Percentiles rank a stretch among this genome's conserved stretches.
Conservation (phyloP, 2,113 vertebrate species). For the Hippotragus niger region DNA sequence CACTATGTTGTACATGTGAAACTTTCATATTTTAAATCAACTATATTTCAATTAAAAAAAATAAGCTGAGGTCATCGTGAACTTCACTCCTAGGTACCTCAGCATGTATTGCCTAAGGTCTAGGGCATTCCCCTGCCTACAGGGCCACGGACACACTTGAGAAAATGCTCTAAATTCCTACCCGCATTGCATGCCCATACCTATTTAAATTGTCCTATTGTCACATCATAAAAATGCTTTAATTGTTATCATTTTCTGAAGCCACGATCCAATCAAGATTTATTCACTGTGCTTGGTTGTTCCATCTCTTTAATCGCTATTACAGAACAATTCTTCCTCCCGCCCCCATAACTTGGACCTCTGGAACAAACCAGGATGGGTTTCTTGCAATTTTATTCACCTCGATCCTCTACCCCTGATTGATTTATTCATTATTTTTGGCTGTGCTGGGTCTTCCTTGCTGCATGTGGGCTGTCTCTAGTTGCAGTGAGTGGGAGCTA, state of each 20-base stretch:
- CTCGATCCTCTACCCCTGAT: no score
- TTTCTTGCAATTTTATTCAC: neutral
- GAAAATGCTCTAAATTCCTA: no score
- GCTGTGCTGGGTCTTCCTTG: neutral
- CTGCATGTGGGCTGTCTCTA: neutral
- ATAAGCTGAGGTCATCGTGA: neutral
- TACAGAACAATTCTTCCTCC: neutral
- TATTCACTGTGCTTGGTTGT: neutral
- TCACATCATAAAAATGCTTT: neutral
- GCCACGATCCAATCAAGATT: neutral
- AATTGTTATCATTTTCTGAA: neutral
- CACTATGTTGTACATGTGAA: neutral
- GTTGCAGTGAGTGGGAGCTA: neutral
- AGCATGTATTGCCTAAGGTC: neutral
- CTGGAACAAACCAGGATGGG: neutral
- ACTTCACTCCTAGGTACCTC: neutral
- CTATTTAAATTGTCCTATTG: neutral
- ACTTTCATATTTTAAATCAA: neutral
- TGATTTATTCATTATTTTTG: no score
- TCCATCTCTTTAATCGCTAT: neutral
- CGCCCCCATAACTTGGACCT: fast-evolving
- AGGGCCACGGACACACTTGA: neutral
- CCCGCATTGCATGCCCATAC: neutral
- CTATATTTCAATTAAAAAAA: neutral
- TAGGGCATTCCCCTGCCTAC: neutral